Evolutionary conservation across 2,888 invertebrate genomes (phyloP).

Genomic region (Diploptera punctata): DNA sequence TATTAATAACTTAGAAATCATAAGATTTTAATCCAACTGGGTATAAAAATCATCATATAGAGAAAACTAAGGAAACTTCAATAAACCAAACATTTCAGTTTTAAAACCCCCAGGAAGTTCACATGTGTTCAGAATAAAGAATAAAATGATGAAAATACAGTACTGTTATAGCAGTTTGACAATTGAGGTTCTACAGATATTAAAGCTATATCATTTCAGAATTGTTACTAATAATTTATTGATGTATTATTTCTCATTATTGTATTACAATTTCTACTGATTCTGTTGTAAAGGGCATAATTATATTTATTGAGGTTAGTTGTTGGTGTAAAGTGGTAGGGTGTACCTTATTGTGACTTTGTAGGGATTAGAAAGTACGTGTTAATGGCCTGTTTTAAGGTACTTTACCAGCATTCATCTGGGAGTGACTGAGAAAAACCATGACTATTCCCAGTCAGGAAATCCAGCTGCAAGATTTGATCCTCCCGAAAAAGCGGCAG

Average conservation of each 20-base stretch:
- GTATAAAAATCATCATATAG: no score
- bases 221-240: not conserved
- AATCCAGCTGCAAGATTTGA: conserved; percentile 17
- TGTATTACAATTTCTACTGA: not conserved
- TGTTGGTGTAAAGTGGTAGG: not conserved
- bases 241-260: not conserved
- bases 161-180: no score
- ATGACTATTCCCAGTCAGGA: conserved; percentile 2
- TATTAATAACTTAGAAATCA: no score
- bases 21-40: no score
- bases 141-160: no score
- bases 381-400: conserved; percentile 23
- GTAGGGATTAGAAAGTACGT: conserved; percentile 8
- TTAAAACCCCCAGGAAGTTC: no score
- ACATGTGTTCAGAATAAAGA: no score
- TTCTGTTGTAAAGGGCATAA: not conserved
- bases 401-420: conserved; percentile 4
- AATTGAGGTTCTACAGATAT: conserved; percentile 7
- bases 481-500: conserved; percentile 3
- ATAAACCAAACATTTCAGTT: no score
- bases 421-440: conserved; percentile 20
- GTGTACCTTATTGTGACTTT: conserved; percentile 12
- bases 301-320: not conserved
- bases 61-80: no score
- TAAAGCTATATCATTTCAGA: not conserved